These are phyloP conservation scores for Silurus aristotelis DNA, from an alignment of 2,797 vertebrate species.

Conservation along the genomic window DNA sequence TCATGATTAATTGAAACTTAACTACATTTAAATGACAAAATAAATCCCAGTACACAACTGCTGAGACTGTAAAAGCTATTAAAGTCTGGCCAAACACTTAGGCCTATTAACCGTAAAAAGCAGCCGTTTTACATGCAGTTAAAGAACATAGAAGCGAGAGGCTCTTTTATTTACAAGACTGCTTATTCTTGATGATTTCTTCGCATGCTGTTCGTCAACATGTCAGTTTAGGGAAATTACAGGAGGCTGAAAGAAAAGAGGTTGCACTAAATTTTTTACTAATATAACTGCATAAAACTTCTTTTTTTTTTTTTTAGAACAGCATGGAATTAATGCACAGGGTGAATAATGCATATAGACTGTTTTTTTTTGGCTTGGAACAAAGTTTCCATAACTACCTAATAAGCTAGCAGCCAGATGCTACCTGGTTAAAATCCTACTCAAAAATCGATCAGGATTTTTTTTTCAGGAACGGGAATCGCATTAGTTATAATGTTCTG, in stretches of 20 bases:
- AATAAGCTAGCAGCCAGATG: background rate
- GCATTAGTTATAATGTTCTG: background rate
- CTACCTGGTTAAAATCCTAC: background rate
- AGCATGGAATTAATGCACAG: background rate
- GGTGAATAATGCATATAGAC: background rate
- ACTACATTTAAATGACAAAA: conserved; percentile 50
- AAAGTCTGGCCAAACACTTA: conserved; percentile 45
- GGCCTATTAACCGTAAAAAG: conserved; percentile 44
- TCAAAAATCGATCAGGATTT: background rate
- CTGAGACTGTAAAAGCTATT: conserved; percentile 43
- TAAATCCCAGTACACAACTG: conserved; percentile 35
- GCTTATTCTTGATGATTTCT: conserved; percentile 29
- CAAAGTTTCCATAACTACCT: background rate
- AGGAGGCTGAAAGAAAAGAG: background rate
- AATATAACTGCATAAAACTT: background rate
- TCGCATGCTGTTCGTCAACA: background rate
- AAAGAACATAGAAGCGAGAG: conserved; percentile 43
- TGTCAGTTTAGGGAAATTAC: background rate
- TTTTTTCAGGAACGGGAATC: background rate
- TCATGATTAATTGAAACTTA: conserved; percentile 38
- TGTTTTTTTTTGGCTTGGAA: background rate
- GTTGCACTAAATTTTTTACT: background rate
- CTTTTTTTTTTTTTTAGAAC: background rate
- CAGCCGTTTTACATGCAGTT: conserved; percentile 32
- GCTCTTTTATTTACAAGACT: conserved; percentile 47